phyloP scores from a whole-genome alignment of 2,888 invertebrate genomes.

The Metallyticus violacea region DNA sequence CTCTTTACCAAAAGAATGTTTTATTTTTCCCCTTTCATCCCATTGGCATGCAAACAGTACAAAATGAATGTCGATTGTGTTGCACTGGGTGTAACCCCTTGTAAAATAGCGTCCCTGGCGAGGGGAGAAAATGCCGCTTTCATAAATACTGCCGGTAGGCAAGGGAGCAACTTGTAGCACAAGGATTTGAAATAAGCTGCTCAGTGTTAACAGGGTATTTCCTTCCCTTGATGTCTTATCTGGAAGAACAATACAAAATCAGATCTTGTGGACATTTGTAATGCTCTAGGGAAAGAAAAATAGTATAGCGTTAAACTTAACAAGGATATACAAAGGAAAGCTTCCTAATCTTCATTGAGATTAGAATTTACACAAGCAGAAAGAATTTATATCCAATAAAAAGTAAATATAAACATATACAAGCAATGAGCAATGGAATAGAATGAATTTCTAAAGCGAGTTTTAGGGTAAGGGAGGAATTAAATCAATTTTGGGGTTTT shows the following conservation, averaged over 20 bases:
- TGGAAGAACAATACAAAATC: background rate
- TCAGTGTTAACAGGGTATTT: background rate
- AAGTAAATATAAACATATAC: no score
- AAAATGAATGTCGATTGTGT: background rate
- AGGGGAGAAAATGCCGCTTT: background rate
- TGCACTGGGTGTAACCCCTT: background rate
- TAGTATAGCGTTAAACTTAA: background rate
- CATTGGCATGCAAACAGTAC: background rate
- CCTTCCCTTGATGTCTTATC: background rate
- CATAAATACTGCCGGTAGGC: background rate
- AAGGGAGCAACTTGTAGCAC: background rate
- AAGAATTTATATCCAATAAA: no score
- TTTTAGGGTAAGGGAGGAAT: no score
- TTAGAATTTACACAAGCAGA: no score
- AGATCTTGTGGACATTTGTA: background rate
- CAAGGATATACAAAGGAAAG: no score
- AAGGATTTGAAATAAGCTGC: background rate
- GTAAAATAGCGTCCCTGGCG: background rate
- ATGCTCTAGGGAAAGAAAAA: background rate
- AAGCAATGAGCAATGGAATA: no score
- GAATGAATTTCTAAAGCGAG: no score
- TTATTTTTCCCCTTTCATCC: background rate
- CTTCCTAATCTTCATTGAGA: no score
- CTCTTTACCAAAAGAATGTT: background rate
- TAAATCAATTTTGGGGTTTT: no score